These are phyloP conservation scores for Nestor notabilis DNA, from an alignment of 2,113 vertebrate genomes.

Conservation along the genomic window DNA sequence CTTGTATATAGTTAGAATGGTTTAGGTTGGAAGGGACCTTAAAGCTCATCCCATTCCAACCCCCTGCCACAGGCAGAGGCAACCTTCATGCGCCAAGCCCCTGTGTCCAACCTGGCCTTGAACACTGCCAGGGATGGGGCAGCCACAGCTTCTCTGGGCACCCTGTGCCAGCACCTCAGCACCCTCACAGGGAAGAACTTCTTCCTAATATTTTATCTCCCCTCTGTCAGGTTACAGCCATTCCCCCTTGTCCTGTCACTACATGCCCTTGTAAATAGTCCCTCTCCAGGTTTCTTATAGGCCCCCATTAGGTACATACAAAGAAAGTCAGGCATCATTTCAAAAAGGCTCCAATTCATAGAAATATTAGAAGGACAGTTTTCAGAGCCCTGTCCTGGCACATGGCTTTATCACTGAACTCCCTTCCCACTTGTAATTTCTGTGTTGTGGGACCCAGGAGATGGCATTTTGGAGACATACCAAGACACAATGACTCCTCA, in stretches of 20 bases:
- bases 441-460: background rate
- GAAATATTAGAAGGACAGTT: background rate
- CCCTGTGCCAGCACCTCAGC: background rate
- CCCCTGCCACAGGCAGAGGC: background rate
- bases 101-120: background rate
- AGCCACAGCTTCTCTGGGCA: background rate
- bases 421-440: background rate
- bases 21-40: background rate
- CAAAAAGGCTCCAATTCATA: background rate
- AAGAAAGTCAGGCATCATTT: background rate
- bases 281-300: background rate
- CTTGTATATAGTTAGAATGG: background rate
- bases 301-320: background rate
- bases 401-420: background rate
- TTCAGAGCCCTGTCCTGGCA: background rate
- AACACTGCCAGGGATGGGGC: background rate
- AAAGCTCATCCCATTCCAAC: background rate
- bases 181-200: background rate
- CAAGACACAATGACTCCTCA: background rate
- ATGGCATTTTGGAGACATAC: fast-evolving
- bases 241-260: background rate
- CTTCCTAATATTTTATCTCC: background rate
- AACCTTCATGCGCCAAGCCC: background rate
- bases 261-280: background rate
- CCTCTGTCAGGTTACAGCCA: background rate